phyloP scores from a whole-genome alignment of 2,888 invertebrate genomes.

The Ichneumon xanthorius region DNA sequence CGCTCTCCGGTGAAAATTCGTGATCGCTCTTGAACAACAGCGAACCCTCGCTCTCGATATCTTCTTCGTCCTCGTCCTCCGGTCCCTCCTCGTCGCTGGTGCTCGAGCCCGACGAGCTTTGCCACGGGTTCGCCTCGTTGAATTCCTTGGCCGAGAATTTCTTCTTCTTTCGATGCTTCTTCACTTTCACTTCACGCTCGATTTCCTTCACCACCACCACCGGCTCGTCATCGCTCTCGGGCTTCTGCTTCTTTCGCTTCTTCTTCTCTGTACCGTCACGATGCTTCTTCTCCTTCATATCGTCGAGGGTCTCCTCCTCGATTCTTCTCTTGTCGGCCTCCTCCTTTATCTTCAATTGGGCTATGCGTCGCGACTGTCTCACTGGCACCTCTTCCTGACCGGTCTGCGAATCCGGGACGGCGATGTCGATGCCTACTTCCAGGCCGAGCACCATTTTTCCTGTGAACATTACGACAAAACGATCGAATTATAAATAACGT shows the following conservation, averaged over 20 bases:
- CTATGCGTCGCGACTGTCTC: conserved; percentile 93
- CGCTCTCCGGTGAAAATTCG: conserved; percentile 97
- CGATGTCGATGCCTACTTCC: conserved; percentile 84
- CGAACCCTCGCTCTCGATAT: conserved; percentile 84
- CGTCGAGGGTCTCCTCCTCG: conserved; percentile 90
- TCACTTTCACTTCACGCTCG: conserved; percentile 72
- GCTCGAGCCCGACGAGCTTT: conserved; percentile 87
- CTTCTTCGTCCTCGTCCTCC: conserved; percentile 85
- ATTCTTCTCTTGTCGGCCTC: conserved; percentile 91
- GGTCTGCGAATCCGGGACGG: conserved; percentile 72
- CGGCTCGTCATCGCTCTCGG: conserved; percentile 71
- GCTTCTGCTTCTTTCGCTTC: conserved; percentile 71
- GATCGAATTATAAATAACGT: conserved; percentile 2
- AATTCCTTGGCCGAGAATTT: conserved; percentile 83
- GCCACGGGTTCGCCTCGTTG: conserved; percentile 87
- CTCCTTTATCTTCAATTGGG: conserved; percentile 94
- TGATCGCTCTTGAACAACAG: conserved; percentile 92
- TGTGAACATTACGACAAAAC: conserved; percentile 54
- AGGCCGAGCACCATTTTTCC: conserved; percentile 85
- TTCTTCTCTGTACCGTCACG: conserved; percentile 66
- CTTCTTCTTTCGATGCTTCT: conserved; percentile 83
- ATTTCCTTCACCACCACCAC: conserved; percentile 63
- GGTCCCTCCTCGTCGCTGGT: conserved; percentile 82
- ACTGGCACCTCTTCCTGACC: conserved; percentile 86
- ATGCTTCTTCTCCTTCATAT: conserved; percentile 84